A percentile compares a stretch with the other conserved stretches of the same genome.
phyloP scores from a whole-genome alignment of 1,140 invertebrate species.

The Geopemphigus sp. region DNA sequence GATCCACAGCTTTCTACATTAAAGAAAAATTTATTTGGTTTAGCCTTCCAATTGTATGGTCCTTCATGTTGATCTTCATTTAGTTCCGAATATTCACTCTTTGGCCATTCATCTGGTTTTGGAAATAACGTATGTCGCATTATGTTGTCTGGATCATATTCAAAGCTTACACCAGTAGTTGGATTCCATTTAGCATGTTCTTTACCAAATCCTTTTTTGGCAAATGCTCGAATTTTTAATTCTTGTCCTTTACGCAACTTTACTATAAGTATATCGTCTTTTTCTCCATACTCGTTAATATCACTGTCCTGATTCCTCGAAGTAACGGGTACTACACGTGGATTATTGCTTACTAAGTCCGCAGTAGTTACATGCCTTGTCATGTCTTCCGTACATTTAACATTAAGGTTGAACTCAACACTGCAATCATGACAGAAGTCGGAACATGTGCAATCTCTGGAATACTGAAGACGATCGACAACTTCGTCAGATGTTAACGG shows the following conservation, averaged over 20 bases:
- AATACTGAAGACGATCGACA: constrained; percentile 77
- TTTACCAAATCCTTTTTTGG: constrained; percentile 89
- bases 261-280: constrained; percentile 94
- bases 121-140: constrained; percentile 95
- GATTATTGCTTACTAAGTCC: constrained; percentile 88
- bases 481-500: constrained; percentile 94
- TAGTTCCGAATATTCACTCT: constrained; percentile 93
- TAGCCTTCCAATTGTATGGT: constrained; percentile 86
- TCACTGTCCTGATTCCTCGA: constrained; percentile 87
- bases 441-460: constrained; percentile 89
- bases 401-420: constrained; percentile 95
- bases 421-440: constrained; percentile 98
- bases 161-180: constrained; percentile 95
- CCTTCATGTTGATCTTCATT: constrained; percentile 92
- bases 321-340: constrained; percentile 87
- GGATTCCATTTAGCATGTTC: constrained; percentile 99
- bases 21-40: constrained; percentile 96
- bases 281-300: constrained; percentile 88
- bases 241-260: constrained; percentile 98
- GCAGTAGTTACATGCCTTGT: constrained; percentile 95
- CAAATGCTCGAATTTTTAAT: constrained; percentile 91
- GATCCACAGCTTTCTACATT: constrained; percentile 95
- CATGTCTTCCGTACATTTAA: constrained; percentile 90
- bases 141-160: constrained; percentile 98
- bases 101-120: constrained; percentile 99